Conservation (phyloP, 2,888 invertebrate genomes). For the Idaea straminata region DNA sequence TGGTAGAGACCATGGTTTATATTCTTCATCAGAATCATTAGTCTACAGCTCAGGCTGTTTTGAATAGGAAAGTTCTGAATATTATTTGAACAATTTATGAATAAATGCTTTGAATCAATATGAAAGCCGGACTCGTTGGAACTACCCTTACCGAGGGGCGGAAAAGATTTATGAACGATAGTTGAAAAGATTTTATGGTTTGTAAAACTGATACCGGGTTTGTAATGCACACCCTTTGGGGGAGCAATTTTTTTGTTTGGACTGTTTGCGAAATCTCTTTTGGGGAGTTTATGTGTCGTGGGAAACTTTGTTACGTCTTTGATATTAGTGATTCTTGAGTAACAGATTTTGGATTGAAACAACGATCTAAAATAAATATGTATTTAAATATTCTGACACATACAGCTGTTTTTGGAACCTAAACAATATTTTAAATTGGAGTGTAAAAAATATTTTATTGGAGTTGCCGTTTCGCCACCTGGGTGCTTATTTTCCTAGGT, state of each 20-base stretch:
- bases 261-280: neutral
- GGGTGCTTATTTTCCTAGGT: too few species aligned
- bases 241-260: conserved; percentile 29
- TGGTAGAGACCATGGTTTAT: neutral
- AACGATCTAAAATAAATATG: too few species aligned
- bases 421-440: too few species aligned
- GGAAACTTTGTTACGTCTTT: neutral
- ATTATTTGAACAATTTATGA: neutral
- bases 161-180: conserved; percentile 44
- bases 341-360: too few species aligned
- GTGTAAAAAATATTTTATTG: too few species aligned
- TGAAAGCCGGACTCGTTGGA: conserved; percentile 15
- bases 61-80: neutral
- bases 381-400: too few species aligned
- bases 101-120: neutral
- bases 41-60: neutral
- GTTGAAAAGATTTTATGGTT: conserved; percentile 57
- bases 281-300: neutral
- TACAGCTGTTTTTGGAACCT: too few species aligned
- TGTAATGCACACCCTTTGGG: conserved; percentile 33
- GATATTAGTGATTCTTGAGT: neutral
- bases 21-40: neutral
- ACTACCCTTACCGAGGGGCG: conserved; percentile 38
- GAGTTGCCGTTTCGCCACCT: too few species aligned
- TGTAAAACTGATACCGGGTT: conserved; percentile 53